phyloP scores from a whole-genome alignment of 2,888 invertebrate genomes.

The Orthonevra nobilis region DNA sequence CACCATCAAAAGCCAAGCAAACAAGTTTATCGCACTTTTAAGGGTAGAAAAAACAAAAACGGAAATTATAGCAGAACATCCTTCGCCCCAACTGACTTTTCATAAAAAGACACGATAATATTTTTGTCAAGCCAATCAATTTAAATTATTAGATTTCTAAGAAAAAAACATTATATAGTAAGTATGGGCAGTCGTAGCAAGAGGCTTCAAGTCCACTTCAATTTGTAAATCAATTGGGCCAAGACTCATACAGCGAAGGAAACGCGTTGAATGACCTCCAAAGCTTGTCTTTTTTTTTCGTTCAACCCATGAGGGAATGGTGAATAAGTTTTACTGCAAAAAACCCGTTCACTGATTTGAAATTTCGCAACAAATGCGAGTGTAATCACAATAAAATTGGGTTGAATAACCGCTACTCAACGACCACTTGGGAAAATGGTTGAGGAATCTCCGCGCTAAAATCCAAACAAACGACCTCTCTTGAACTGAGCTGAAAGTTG shows the following conservation, averaged over 20 bases:
- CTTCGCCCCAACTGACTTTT: conserved; percentile 24
- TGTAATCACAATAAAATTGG: conserved; percentile 62
- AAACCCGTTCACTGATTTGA: conserved; percentile 47
- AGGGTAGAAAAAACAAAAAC: neutral
- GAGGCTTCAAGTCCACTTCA: no score
- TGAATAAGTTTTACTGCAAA: conserved; percentile 12
- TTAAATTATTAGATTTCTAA: conserved; percentile 65
- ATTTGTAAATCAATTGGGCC: no score
- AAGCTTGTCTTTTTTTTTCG: no score
- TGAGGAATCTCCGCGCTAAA: neutral
- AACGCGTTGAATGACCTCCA: conserved; percentile 61
- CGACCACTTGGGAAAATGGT: conserved; percentile 9
- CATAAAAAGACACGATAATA: conserved; percentile 59
- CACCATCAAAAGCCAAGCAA: conserved; percentile 44
- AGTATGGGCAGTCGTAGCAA: no score
- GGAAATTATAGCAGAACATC: conserved; percentile 36
- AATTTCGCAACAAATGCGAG: conserved; percentile 66
- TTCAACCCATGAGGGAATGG: no score
- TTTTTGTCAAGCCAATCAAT: conserved; percentile 70
- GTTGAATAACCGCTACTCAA: conserved; percentile 61
- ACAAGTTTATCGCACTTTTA: conserved; percentile 59
- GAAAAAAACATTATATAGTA: no score
- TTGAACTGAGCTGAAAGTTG: conserved; percentile 43
- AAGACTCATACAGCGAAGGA: no score
- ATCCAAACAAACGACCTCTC: conserved; percentile 44